phyloP scores from a whole-genome alignment of 2,888 invertebrate genomes.

The Cabera pusaria region DNA sequence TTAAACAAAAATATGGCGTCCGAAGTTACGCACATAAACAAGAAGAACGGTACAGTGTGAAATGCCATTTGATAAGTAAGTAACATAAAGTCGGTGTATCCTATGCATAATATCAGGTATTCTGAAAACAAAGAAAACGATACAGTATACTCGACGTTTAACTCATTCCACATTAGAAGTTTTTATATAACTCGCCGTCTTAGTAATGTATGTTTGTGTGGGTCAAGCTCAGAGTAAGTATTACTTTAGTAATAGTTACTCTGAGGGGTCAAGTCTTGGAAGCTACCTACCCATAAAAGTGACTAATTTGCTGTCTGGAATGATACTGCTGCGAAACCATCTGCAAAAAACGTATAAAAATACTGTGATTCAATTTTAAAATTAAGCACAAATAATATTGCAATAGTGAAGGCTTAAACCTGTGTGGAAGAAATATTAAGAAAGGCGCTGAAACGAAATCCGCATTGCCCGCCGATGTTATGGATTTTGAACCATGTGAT shows the following conservation, averaged over 20 bases:
- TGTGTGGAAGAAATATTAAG: conserved; percentile 62
- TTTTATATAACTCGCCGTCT: no score
- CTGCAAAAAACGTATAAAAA: conserved; percentile 34
- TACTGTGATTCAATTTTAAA: no score
- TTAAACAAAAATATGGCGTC: conserved; percentile 72
- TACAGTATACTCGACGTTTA: no score
- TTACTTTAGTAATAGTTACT: conserved; percentile 6
- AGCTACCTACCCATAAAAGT: conserved; percentile 73
- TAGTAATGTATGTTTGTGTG: no score
- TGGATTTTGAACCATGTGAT: conserved; percentile 68
- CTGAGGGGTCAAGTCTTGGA: no score
- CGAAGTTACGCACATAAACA: conserved; percentile 54
- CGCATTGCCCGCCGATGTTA: conserved; percentile 55
- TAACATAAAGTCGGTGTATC: conserved; percentile 70
- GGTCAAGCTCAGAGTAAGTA: no score
- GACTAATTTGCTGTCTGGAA: conserved; percentile 65
- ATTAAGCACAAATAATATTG: no score
- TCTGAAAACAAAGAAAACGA: conserved; percentile 53
- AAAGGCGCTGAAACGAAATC: conserved; percentile 55
- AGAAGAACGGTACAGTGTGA: conserved; percentile 59
- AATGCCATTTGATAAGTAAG: conserved; percentile 79
- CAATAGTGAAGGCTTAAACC: no score
- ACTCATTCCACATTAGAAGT: no score
- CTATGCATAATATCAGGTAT: conserved; percentile 60
- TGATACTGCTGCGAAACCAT: conserved; percentile 73